Evolutionary conservation across 2,113 vertebrate species (phyloP).

Genomic region (Perognathus longimembris): DNA sequence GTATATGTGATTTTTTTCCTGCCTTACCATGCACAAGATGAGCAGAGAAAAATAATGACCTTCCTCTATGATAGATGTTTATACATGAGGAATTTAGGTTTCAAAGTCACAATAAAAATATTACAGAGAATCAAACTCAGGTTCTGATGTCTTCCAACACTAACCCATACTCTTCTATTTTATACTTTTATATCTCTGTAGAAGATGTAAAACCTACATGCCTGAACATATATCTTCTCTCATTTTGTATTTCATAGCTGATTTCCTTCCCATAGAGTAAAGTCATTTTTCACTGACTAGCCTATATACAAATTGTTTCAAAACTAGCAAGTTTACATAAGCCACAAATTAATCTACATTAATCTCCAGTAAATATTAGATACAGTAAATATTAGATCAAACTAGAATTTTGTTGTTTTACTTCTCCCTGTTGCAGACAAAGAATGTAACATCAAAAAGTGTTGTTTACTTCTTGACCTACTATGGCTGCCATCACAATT

Average conservation of each 20-base stretch:
- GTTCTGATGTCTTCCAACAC: not conserved
- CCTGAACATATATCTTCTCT: not conserved
- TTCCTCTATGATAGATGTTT: not conserved
- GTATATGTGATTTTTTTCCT: not conserved
- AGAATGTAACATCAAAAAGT: not conserved
- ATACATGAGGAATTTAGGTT: not conserved
- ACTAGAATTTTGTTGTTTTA: not conserved
- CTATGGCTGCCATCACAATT: not conserved
- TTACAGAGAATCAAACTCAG: not conserved
- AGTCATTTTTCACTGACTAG: not conserved
- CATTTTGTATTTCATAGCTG: slow-evolving; percentile 14
- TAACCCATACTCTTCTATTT: not conserved
- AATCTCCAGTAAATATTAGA: not conserved
- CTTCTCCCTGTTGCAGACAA: not conserved
- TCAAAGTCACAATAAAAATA: not conserved
- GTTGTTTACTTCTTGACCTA: not conserved
- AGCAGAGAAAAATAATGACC: not conserved
- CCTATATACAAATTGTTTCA: not conserved
- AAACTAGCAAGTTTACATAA: not conserved
- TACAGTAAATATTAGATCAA: not conserved
- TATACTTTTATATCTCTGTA: not conserved
- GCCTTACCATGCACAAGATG: not conserved
- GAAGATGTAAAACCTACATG: not conserved
- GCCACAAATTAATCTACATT: not conserved
- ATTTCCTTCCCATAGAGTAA: not conserved